Conservation (phyloP, 2,888 invertebrate genomes). For the Poecilus cupreus region DNA sequence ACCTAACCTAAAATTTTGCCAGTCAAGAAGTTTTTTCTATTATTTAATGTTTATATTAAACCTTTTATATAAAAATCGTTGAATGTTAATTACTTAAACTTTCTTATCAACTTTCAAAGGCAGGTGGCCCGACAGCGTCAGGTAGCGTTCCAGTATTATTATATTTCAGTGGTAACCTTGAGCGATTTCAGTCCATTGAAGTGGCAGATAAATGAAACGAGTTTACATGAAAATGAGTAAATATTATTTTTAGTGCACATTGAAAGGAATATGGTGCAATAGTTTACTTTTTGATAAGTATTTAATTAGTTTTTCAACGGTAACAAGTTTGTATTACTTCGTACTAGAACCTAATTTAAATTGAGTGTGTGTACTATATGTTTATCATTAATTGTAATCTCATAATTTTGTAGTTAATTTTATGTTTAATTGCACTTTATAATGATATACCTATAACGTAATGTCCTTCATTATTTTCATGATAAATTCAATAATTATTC, state of each 20-base stretch:
- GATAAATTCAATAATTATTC: too few species aligned
- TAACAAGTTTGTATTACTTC: not conserved
- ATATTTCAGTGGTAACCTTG: not conserved
- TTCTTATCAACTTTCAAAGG: not conserved
- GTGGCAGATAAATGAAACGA: not conserved
- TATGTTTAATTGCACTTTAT: not conserved
- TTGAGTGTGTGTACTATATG: not conserved
- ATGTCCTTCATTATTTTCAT: not conserved
- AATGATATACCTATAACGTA: not conserved
- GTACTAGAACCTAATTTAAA: not conserved
- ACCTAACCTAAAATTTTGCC: too few species aligned
- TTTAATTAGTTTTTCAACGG: not conserved
- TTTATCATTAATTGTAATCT: not conserved
- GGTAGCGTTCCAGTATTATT: not conserved
- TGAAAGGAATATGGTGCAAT: conserved; percentile 1
- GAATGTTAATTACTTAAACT: not conserved
- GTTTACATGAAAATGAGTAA: not conserved
- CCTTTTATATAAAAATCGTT: too few species aligned
- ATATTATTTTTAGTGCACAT: not conserved
- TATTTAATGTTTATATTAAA: too few species aligned
- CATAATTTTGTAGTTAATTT: not conserved
- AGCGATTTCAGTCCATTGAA: not conserved
- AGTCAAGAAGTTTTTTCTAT: too few species aligned
- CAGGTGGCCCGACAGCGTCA: too few species aligned
- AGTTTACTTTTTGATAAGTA: conserved; percentile 26